Conservation (phyloP, 2,888 invertebrate genomes). For the Drosophila subsilvestris region DNA sequence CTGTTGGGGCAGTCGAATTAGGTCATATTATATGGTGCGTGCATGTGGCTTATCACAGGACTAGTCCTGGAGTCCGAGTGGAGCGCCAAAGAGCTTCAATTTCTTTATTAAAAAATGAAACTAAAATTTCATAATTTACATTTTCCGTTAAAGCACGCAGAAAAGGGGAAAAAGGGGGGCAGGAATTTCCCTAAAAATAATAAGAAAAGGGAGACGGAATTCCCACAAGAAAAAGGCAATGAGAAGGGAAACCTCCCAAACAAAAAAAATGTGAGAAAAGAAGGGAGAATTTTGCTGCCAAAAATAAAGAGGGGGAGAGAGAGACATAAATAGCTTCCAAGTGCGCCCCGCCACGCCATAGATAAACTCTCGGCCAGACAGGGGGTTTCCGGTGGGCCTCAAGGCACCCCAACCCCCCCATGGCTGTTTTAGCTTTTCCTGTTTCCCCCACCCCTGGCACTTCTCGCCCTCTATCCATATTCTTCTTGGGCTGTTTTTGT, state of each 20-base stretch:
- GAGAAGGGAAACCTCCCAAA: conserved; percentile 7
- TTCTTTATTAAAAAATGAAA: conserved; percentile 38
- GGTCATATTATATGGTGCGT: conserved; percentile 44
- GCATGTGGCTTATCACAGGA: conserved; percentile 49
- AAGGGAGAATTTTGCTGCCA: not conserved
- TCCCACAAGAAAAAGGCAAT: conserved; percentile 1
- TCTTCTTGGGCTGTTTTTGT: not conserved
- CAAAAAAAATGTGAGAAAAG: conserved; percentile 18
- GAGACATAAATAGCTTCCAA: conserved; percentile 72
- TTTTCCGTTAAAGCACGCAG: conserved; percentile 10
- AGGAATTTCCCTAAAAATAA: conserved; percentile 6
- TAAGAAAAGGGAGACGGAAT: too few species aligned
- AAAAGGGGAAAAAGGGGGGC: conserved; percentile 3
- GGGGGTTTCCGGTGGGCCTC: conserved; percentile 17
- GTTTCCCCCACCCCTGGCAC: not conserved
- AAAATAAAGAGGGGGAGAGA: conserved; percentile 58
- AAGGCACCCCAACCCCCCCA: not conserved
- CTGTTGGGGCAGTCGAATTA: conserved; percentile 25
- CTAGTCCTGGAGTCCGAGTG: not conserved
- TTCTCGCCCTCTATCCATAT: not conserved
- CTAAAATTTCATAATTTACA: conserved; percentile 53
- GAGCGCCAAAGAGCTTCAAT: not conserved
- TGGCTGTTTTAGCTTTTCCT: not conserved
- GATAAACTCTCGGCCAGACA: conserved; percentile 66
- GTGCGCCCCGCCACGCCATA: conserved; percentile 54